phyloP scores from a whole-genome alignment of 2,888 invertebrate genomes.

The Drosophila helvetica region DNA sequence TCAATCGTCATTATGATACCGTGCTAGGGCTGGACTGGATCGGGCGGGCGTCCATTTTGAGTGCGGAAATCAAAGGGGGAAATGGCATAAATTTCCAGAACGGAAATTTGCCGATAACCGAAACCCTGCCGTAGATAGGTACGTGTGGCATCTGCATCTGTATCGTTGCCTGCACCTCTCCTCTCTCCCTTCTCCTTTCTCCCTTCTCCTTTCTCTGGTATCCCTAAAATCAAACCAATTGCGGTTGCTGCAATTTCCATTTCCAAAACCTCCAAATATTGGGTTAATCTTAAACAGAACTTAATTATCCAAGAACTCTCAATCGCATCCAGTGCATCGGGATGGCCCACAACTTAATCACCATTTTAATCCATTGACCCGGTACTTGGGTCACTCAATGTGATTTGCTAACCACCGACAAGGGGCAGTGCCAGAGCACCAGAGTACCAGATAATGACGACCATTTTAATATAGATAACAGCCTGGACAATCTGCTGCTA shows the following conservation, averaged over 20 bases:
- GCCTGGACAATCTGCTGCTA: conserved; percentile 54
- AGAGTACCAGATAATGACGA: conserved; percentile 31
- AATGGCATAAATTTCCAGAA: conserved; percentile 73
- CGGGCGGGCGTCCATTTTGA: conserved; percentile 66
- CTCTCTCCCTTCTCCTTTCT: too few relatives aligned
- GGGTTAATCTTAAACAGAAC: neutral
- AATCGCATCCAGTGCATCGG: neutral
- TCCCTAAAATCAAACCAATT: conserved; percentile 8
- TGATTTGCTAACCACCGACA: neutral
- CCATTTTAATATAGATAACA: conserved; percentile 72
- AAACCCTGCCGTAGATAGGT: neutral
- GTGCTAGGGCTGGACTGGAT: neutral
- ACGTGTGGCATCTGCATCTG: neutral
- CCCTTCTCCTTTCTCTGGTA: too few relatives aligned
- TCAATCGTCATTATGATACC: conserved; percentile 76
- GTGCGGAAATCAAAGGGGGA: conserved; percentile 78
- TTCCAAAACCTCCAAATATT: neutral
- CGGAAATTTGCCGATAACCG: conserved; percentile 37
- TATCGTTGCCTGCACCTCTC: too few relatives aligned
- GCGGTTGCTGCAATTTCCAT: neutral
- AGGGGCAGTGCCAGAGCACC: neutral
- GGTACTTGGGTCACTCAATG: neutral
- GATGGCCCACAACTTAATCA: neutral
- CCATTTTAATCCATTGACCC: conserved; percentile 4
- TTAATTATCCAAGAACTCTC: neutral